Evolutionary conservation across 2,113 vertebrate species (phyloP).

Genomic region (Globicephala melas): DNA sequence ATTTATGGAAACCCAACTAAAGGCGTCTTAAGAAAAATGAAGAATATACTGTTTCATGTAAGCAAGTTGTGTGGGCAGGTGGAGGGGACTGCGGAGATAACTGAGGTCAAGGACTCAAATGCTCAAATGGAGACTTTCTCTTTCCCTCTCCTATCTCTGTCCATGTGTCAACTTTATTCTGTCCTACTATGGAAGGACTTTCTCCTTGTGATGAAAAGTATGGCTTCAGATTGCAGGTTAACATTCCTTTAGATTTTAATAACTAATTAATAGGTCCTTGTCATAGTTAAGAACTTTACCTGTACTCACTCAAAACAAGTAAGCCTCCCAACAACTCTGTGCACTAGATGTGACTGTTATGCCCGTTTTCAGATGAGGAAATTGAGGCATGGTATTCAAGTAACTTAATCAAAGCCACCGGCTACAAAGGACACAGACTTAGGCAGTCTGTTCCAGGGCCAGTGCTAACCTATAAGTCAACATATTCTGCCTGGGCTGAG

Average conservation of each 20-base stretch:
- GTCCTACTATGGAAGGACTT: not conserved
- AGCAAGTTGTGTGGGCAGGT: not conserved
- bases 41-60: not conserved
- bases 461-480: not conserved
- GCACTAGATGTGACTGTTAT: not conserved
- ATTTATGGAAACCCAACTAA: not conserved
- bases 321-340: not conserved
- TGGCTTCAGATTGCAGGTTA: not conserved
- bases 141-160: not conserved
- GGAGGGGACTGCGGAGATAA: not conserved
- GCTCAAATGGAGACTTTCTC: not conserved
- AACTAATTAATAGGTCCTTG: not conserved
- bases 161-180: not conserved
- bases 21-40: not conserved
- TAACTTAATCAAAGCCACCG: not conserved
- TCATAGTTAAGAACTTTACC: not conserved
- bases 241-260: not conserved
- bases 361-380: not conserved
- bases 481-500: not conserved
- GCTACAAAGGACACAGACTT: not conserved
- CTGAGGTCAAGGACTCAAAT: not conserved
- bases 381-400: not conserved
- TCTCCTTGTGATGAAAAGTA: not conserved
- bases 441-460: not conserved
- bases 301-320: not conserved